Evolutionary conservation across 2,888 invertebrate species (phyloP).

Genomic region (Epirrita christyi): DNA sequence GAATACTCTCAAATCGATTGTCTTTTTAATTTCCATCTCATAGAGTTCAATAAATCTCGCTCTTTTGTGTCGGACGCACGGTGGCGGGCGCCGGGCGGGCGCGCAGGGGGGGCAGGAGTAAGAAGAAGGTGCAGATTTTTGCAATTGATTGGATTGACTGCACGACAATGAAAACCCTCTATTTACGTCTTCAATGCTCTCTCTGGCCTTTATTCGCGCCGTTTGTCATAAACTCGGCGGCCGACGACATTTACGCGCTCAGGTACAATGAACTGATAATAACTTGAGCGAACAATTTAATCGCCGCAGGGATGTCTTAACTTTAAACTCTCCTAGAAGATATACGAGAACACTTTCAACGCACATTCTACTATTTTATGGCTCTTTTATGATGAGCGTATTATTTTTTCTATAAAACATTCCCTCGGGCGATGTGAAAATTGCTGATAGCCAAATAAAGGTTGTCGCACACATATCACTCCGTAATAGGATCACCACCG

Average conservation of each 20-base stretch:
- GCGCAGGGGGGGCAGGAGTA: neutral
- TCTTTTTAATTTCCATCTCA: conserved; percentile 45
- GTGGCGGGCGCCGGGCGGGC: neutral
- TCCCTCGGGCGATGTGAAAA: conserved; percentile 16
- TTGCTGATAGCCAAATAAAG: conserved; percentile 23
- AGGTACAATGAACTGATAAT: conserved; percentile 22
- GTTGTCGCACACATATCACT: no score
- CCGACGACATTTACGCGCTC: conserved; percentile 12
- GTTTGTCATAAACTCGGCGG: conserved; percentile 28
- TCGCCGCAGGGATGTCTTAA: conserved; percentile 18
- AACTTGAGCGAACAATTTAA: conserved; percentile 14
- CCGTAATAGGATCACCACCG: no score
- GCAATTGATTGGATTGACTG: conserved; percentile 33
- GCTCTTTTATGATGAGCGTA: conserved; percentile 12
- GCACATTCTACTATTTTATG: conserved; percentile 21
- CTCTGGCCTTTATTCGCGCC: conserved; percentile 20
- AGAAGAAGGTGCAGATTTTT: conserved; percentile 10
- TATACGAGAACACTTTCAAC: conserved; percentile 17
- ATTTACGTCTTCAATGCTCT: conserved; percentile 25
- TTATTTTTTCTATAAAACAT: conserved; percentile 18
- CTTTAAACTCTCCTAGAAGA: conserved; percentile 23
- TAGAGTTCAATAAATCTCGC: conserved; percentile 41
- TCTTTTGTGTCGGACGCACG: conserved; percentile 25
- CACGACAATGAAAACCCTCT: conserved; percentile 33
- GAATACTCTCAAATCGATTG: conserved; percentile 33